Evolutionary conservation across 2,113 vertebrate species (phyloP).

Genomic region (Anoplopoma fimbria): DNA sequence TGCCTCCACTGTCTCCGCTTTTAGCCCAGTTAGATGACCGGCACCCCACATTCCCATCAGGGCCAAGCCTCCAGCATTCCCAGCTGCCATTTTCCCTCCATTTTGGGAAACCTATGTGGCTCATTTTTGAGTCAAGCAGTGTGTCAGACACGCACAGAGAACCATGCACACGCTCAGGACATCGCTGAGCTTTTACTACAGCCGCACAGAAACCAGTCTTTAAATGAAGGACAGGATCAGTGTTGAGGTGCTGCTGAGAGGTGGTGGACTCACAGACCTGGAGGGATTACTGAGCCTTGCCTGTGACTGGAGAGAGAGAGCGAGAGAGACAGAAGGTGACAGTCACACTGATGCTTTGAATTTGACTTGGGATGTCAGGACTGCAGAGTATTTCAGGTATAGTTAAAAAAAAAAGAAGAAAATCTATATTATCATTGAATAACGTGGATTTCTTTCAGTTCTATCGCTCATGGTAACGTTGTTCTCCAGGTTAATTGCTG

Average conservation of each 20-base stretch:
- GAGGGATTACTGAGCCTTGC: slow-evolving; percentile 38
- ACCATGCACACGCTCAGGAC: slow-evolving; percentile 18
- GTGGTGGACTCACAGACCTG: slow-evolving; percentile 18
- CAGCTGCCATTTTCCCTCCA: slow-evolving; percentile 77
- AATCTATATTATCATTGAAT: neutral
- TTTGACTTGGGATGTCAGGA: slow-evolving; percentile 14
- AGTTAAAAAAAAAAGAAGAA: neutral
- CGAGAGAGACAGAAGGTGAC: slow-evolving; percentile 10
- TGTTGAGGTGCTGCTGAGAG: slow-evolving; percentile 35
- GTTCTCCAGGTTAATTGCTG: neutral
- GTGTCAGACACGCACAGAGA: too few relatives aligned
- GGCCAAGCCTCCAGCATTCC: slow-evolving; percentile 67
- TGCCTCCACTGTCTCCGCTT: slow-evolving; percentile 51
- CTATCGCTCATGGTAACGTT: neutral
- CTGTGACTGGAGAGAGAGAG: slow-evolving; percentile 15
- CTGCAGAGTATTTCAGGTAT: slow-evolving; percentile 46
- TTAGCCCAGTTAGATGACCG: slow-evolving; percentile 54
- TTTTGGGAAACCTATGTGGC: slow-evolving; percentile 66
- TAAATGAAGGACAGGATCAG: slow-evolving; percentile 32
- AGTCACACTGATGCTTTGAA: slow-evolving; percentile 21
- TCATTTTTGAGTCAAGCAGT: slow-evolving; percentile 62
- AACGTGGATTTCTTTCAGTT: neutral
- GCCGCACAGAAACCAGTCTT: slow-evolving; percentile 19
- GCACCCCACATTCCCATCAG: slow-evolving; percentile 51
- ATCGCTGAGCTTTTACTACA: slow-evolving; percentile 27